Percentiles rank a stretch among this genome's conserved stretches.
phyloP scores from a whole-genome alignment of 2,888 invertebrate species.

The Stictocephala bisonia region DNA sequence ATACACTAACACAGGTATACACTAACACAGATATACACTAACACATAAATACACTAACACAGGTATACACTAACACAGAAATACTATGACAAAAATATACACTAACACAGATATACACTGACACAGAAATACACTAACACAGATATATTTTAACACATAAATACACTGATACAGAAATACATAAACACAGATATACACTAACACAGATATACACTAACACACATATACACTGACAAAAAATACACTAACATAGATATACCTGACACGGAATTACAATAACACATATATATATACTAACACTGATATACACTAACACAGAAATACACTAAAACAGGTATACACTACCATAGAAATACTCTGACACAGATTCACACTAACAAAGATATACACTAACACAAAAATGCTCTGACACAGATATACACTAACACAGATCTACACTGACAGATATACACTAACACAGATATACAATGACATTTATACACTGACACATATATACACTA shows the following conservation, averaged over 20 bases:
- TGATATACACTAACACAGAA: no score
- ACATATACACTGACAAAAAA: background rate
- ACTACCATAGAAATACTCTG: background rate
- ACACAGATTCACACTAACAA: background rate
- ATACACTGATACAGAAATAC: no score
- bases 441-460: background rate
- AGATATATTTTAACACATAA: background rate
- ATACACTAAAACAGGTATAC: background rate
- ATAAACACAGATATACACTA: no score
- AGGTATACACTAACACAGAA: no score
- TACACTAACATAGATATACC: background rate
- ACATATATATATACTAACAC: background rate
- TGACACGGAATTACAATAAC: background rate
- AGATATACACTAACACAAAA: no score
- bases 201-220: no score
- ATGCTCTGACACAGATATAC: background rate
- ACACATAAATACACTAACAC: no score
- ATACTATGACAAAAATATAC: background rate
- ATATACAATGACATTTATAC: no score
- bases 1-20: no score
- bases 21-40: no score
- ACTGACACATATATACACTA: background rate
- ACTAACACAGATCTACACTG: background rate
- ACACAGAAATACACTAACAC: no score
- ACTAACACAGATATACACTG: no score